A percentile compares a stretch with the other conserved stretches of the same genome.
These are phyloP conservation scores for Urocynchramus pylzowi DNA, from an alignment of 2,113 vertebrate species.

Conservation along the genomic window DNA sequence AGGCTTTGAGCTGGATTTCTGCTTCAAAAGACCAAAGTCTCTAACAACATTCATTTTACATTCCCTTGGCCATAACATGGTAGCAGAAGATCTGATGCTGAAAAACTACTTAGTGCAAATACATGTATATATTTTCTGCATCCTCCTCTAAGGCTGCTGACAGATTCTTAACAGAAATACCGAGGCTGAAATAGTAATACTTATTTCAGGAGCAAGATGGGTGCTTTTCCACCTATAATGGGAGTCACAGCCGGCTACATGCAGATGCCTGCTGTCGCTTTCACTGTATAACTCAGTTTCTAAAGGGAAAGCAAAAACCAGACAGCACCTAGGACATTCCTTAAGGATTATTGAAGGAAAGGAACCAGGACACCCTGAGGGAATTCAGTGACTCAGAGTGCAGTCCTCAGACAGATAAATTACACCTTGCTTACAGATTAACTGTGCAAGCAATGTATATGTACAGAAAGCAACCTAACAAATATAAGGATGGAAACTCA, in stretches of 20 bases:
- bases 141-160: not conserved
- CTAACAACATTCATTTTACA: not conserved
- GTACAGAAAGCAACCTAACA: not conserved
- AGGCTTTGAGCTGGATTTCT: not conserved
- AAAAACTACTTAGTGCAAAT: not conserved
- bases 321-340: not conserved
- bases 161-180: not conserved
- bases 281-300: not conserved
- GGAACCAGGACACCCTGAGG: not conserved
- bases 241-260: not conserved
- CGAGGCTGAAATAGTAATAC: not conserved
- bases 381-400: conserved; percentile 42
- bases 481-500: not conserved
- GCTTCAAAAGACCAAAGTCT: not conserved
- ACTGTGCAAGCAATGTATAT: not conserved
- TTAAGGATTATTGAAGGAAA: conserved; percentile 1
- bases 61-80: not conserved
- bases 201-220: not conserved
- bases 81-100: not conserved
- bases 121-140: not conserved
- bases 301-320: not conserved
- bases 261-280: not conserved
- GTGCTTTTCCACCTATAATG: not conserved
- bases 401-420: conserved; percentile 51
- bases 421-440: conserved; percentile 27